Base-by-base conservation (phyloP, 2,113 vertebrate species). In the Tupaia chinensis region DNA sequence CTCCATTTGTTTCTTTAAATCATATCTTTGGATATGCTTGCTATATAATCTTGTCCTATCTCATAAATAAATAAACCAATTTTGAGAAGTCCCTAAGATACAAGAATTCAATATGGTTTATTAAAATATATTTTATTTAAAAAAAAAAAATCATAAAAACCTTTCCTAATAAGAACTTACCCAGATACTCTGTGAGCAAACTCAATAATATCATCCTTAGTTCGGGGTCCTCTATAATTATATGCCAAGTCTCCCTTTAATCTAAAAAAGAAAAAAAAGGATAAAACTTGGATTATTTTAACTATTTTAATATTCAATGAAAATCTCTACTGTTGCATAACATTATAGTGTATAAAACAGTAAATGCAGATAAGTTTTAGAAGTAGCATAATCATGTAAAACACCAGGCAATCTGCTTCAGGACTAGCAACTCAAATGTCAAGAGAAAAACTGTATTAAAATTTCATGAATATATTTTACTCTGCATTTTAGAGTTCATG, bases 101-200 rank as follows among this genome's bases (percentile, higher is more conserved):
- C 19, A 5, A 61, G 12, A 32, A 20, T 44, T 70, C 13, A 32
- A 88, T 79, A 58, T 11, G 9, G 12, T 69, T 29, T 94, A 82
- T 44, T 58, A 88, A 87, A 89, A 95, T 60, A 77, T 25, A 89
- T 79, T 70, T 89, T 66, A 27, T 77, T 94, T 92, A 81, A 14
- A 94, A 74, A 87, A 81, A 9, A 27, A 60, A 9, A 27, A 60
- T 73, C n/a, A 27, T 44, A 87, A 94, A 73, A 19, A 16, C 17
- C 10, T 72, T 68, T 88, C 89, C 65, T 94, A 61, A 91, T 2
- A 96, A 87, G 1, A 88, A 29, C 99, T 99, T 97, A 99, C 99
- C 99, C 99, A 56, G 99, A 99, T 68, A 99, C 99, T 98, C 99
- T 99, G 98, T 99, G 99, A 97, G 99, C 99, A 98, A 99, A 99